Percentiles rank a stretch among this genome's conserved stretches.
phyloP scores from a whole-genome alignment of 2,797 vertebrate species.

The Chloroceryle inda region DNA sequence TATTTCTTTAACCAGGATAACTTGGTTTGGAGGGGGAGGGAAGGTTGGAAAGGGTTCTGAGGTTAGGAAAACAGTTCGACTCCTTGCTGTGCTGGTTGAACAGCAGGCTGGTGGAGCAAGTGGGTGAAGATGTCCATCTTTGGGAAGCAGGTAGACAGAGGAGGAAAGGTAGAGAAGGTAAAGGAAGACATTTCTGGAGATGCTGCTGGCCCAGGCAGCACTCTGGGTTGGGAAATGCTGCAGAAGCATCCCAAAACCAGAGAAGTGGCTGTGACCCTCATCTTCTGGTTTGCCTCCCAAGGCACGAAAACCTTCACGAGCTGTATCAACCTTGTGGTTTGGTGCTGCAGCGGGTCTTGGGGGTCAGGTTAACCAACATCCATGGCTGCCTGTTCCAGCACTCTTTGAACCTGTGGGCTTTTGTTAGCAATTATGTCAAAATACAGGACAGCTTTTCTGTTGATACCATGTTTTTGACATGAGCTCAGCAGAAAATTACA shows the following conservation, averaged over 20 bases:
- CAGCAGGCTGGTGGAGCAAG: not conserved
- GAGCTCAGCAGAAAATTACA: not conserved
- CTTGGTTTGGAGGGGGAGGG: not conserved
- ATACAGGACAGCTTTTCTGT: not conserved
- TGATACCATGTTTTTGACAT: not conserved
- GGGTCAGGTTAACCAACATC: not conserved
- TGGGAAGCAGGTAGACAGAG: not conserved
- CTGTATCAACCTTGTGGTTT: not conserved
- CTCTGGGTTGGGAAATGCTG: not conserved
- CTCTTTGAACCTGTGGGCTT: not conserved
- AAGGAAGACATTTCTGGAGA: not conserved
- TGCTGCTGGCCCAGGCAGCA: not conserved
- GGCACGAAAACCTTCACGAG: not conserved
- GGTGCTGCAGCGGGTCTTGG: not conserved
- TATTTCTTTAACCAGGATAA: not conserved
- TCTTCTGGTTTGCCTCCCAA: not conserved
- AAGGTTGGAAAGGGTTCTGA: not conserved
- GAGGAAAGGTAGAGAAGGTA: not conserved
- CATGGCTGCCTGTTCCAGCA: not conserved
- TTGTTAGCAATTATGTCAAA: not conserved
- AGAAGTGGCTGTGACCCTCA: not conserved
- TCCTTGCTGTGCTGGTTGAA: not conserved
- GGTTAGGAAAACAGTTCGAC: not conserved
- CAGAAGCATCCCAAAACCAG: not conserved
- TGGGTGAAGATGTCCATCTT: not conserved